Percentiles rank a stretch among this genome's conserved stretches.
phyloP scores from a whole-genome alignment of 2,888 invertebrate species.

The Polyploca ridens region DNA sequence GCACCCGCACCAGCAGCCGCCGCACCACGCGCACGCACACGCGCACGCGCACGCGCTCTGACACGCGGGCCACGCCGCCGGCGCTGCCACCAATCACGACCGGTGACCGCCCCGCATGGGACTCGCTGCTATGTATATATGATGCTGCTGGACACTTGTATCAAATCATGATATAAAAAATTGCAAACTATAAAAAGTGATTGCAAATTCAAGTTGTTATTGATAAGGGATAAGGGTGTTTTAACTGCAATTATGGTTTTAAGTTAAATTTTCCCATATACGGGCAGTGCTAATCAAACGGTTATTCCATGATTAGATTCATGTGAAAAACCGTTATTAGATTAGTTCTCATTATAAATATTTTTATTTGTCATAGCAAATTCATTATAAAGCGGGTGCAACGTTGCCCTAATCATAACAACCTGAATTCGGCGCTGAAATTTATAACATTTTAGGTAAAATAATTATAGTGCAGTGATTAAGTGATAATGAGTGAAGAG shows the following conservation, averaged over 20 bases:
- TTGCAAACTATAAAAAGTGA: not conserved
- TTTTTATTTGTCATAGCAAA: not conserved
- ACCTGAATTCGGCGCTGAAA: conserved; percentile 2
- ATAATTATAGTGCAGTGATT: not conserved
- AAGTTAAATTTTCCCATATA: not conserved
- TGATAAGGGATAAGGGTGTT: not conserved
- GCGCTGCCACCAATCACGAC: conserved; percentile 42
- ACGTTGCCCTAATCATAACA: not conserved
- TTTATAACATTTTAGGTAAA: not conserved
- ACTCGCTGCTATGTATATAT: not conserved
- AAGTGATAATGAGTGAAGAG: conserved; percentile 15
- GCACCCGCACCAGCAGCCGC: conserved; percentile 67
- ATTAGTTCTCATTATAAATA: conserved; percentile 3
- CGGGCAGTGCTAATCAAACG: not conserved
- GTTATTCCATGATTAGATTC: not conserved
- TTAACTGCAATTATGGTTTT: not conserved
- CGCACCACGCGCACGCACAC: conserved; percentile 75
- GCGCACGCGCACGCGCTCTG: conserved; percentile 79
- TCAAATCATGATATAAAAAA: not conserved
- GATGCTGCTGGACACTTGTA: not conserved
- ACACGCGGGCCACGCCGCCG: conserved; percentile 40
- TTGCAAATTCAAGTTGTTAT: not conserved
- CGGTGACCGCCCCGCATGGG: conserved; percentile 32
- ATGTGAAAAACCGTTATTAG: not conserved
- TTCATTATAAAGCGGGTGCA: not conserved